Base-by-base conservation (phyloP, 2,113 vertebrate genomes). In the Centropus unirufus region DNA sequence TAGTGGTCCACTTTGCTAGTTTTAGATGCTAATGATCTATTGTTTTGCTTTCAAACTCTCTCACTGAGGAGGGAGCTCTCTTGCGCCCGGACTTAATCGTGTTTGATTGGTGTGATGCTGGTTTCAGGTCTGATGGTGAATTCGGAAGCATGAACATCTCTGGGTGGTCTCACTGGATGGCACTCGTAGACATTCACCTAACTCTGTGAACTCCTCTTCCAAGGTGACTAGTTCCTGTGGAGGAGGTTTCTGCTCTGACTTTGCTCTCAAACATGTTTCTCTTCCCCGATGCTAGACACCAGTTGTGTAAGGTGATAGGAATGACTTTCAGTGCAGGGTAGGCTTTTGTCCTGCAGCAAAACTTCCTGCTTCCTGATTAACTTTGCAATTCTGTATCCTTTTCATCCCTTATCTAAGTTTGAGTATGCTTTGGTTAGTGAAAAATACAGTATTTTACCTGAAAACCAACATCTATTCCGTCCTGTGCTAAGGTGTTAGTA, bases 1-100 rank as follows among this genome's bases (percentile, higher is more conserved):
- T 49, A 52, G n/a, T 0, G 0, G 4, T 42, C 39, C 0, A 1
- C 39, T 59, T 74, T 24, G 24, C 39, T 79, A 9, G 15, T 29
- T 16, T 80, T 59, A 59, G 39, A 21, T 64, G 22, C 21, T 75
- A 5, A 2, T 59, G 26, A 80, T 95, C 80, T 47, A 18, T 32
- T 85, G 57, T 70, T 36, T 58, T 57, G 87, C 55, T 52, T 63
- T 89, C 73, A 86, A 94, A 87, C 36, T 29, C 47, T 69, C 42
- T 72, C 39, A 17, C 59, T 87, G 70, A 88, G 72, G 61, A 59
- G 57, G 66, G 66, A 89, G 93, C 32, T 54, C 40, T 73, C 6
- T 36, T 36, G 36, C 36, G 16, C 32, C 20, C 66, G 83, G n/a
- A 4, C 70, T 54, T 84, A 75, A 2, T 19, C 8, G 1, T 9